Percentiles rank a stretch among this genome's conserved stretches.
These are phyloP conservation scores for Labia minor DNA, from an alignment of 2,888 invertebrate species.

Conservation along the genomic window DNA sequence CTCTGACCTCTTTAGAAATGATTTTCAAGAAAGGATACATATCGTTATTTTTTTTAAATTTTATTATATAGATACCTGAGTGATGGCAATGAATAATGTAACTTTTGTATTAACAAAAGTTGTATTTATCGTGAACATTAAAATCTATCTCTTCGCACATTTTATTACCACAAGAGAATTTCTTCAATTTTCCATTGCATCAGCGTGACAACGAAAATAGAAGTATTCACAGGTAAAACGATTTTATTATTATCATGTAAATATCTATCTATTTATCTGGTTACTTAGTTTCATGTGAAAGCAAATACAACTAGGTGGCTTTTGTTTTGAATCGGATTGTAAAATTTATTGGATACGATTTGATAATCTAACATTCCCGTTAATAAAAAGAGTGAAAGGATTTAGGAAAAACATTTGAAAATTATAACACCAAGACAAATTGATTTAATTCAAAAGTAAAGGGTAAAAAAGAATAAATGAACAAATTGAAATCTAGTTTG, in stretches of 20 bases:
- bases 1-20: slow-evolving; percentile 1
- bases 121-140: not conserved
- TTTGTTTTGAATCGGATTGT: too few relatives aligned
- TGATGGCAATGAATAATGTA: slow-evolving; percentile 1
- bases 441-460: too few relatives aligned
- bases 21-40: not conserved
- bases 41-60: not conserved
- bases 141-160: not conserved
- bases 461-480: too few relatives aligned
- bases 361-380: too few relatives aligned
- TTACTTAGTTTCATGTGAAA: not conserved
- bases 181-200: slow-evolving; percentile 6
- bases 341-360: too few relatives aligned
- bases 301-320: not conserved
- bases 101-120: slow-evolving; percentile 5
- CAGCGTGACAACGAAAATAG: not conserved
- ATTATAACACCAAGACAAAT: too few relatives aligned
- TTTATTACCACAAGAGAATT: not conserved
- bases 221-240: not conserved
- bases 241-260: not conserved
- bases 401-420: too few relatives aligned
- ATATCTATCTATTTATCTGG: not conserved
- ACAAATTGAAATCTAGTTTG: too few relatives aligned
- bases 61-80: too few relatives aligned
- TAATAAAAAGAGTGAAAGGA: too few relatives aligned